Conservation (phyloP, 2,113 vertebrate species). For the Anarrhichthys ocellatus region DNA sequence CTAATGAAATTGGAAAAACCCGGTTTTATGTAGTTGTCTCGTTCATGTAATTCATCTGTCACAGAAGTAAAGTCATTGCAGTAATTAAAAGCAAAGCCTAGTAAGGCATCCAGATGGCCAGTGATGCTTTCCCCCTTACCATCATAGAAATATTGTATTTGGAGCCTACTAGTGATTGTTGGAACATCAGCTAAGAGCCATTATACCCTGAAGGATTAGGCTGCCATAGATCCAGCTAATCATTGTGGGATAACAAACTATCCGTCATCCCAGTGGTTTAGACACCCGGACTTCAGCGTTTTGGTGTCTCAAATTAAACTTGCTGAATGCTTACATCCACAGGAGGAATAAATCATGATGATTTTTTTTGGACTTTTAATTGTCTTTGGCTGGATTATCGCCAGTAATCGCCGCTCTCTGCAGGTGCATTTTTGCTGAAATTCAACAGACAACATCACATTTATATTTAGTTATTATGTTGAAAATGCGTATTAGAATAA, state of each 20-base stretch:
- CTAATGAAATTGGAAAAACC: slow-evolving; percentile 63
- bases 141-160: slow-evolving; percentile 73
- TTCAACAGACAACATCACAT: neutral
- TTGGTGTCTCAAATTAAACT: slow-evolving; percentile 61
- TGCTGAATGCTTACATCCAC: slow-evolving; percentile 33
- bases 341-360: slow-evolving; percentile 16
- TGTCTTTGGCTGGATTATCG: slow-evolving; percentile 11
- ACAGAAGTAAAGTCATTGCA: slow-evolving; percentile 71
- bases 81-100: slow-evolving; percentile 73
- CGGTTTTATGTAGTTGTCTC: slow-evolving; percentile 61
- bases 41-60: slow-evolving; percentile 71
- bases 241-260: slow-evolving; percentile 70
- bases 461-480: neutral
- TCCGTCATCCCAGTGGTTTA: slow-evolving; percentile 52
- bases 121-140: slow-evolving; percentile 42
- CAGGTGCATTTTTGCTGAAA: slow-evolving; percentile 3
- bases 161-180: slow-evolving; percentile 67
- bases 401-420: slow-evolving; percentile 15
- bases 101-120: slow-evolving; percentile 76
- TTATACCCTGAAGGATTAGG: slow-evolving; percentile 79
- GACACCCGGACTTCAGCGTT: slow-evolving; percentile 39
- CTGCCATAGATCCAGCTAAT: slow-evolving; percentile 75
- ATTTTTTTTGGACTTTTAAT: slow-evolving; percentile 38
- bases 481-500: neutral
- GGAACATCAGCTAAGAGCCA: slow-evolving; percentile 75